These are phyloP conservation scores for Connochaetes taurinus DNA, from an alignment of 2,113 vertebrate species.

Conservation along the genomic window DNA sequence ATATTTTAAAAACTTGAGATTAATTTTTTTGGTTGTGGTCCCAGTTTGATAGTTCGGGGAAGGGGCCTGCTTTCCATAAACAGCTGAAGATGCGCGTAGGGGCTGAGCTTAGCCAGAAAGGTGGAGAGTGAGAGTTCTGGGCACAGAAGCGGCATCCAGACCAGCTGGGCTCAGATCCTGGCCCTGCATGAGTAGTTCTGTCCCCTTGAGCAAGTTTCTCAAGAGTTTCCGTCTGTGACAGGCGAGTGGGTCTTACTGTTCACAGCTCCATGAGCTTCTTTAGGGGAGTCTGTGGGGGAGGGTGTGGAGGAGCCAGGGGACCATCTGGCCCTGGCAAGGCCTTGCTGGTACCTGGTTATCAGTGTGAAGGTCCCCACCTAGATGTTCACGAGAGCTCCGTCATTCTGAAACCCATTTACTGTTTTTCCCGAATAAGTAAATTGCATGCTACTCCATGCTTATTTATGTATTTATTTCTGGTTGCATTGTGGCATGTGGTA, in stretches of 20 bases:
- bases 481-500: background rate
- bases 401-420: background rate
- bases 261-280: background rate
- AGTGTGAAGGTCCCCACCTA: background rate
- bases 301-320: background rate
- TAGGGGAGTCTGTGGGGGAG: accelerated
- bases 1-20: constrained; percentile 70
- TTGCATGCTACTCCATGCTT: background rate
- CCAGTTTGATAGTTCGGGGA: constrained; percentile 38
- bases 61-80: constrained; percentile 50
- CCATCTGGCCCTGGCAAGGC: background rate
- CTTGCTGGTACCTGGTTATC: background rate
- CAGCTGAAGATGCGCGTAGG: background rate
- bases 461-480: background rate
- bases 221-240: background rate
- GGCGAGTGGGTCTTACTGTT: background rate
- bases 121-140: accelerated
- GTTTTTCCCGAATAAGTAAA: background rate
- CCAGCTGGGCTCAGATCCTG: background rate
- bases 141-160: background rate
- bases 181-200: background rate
- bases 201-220: background rate
- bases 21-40: constrained; percentile 38
- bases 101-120: background rate
- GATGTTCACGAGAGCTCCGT: background rate